Evolutionary conservation across 2,888 invertebrate species (phyloP).

Genomic region (Theretra japonica): DNA sequence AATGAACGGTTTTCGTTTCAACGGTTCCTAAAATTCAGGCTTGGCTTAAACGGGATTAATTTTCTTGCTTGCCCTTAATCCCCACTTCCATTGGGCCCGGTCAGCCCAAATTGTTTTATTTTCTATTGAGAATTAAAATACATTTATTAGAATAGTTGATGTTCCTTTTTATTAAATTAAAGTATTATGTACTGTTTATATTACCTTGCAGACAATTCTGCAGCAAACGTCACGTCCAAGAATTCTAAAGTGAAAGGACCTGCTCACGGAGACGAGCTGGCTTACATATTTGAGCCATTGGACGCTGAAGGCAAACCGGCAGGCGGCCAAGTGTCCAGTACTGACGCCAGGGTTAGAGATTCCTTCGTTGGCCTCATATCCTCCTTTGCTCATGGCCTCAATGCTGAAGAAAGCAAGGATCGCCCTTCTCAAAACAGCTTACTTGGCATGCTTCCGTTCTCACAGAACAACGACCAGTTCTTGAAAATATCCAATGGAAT

Average conservation of each 20-base stretch:
- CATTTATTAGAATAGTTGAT: no score
- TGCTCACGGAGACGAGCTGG: conserved; percentile 89
- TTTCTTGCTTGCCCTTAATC: no score
- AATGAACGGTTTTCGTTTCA: no score
- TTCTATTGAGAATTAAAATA: no score
- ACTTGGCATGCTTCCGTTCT: conserved; percentile 56
- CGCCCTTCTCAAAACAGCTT: conserved; percentile 34
- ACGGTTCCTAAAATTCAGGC: no score
- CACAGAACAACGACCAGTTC: conserved; percentile 64
- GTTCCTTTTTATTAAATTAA: no score
- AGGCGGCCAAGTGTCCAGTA: conserved; percentile 66
- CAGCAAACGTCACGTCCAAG: conserved; percentile 36
- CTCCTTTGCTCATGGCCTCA: conserved; percentile 85
- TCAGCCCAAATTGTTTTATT: no score
- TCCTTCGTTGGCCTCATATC: conserved; percentile 87
- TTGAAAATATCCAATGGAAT: conserved; percentile 64
- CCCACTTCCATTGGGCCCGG: no score
- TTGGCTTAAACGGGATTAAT: no score
- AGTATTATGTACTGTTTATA: no score
- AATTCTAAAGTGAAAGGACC: conserved; percentile 65
- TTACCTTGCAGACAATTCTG: conserved; percentile 45
- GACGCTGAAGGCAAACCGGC: conserved; percentile 85
- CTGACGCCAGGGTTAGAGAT: conserved; percentile 87
- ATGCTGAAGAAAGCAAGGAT: conserved; percentile 39
- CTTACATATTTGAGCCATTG: conserved; percentile 88